A percentile compares a stretch with the other conserved stretches of the same genome.
Conservation (phyloP, 2,797 vertebrate species). For the Serranus cabrilla region DNA sequence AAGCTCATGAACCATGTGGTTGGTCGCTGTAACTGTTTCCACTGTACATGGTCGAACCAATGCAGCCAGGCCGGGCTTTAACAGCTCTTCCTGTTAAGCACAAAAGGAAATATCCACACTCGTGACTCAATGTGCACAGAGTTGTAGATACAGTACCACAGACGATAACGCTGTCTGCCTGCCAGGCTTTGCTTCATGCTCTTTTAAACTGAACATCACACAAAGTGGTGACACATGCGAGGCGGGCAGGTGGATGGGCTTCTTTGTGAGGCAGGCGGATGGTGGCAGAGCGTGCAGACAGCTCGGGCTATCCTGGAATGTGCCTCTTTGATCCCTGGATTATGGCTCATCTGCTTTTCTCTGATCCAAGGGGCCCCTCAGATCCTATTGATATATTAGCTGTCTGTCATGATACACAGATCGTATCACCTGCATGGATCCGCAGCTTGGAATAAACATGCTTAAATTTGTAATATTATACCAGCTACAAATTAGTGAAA, state of each 20-base stretch:
- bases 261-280: conserved; percentile 29
- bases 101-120: not conserved
- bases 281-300: conserved; percentile 42
- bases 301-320: conserved; percentile 67
- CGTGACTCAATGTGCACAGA: not conserved
- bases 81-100: not conserved
- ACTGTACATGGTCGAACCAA: too few relatives aligned
- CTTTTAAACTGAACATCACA: conserved; percentile 5
- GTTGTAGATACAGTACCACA: not conserved
- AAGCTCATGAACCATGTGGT: too few relatives aligned
- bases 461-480: conserved; percentile 50
- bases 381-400: conserved; percentile 62
- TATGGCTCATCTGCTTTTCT: conserved; percentile 65
- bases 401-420: conserved; percentile 70
- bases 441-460: conserved; percentile 42
- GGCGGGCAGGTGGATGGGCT: conserved; percentile 39
- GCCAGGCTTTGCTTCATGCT: not conserved
- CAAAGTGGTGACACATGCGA: conserved; percentile 20
- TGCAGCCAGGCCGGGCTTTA: too few relatives aligned
- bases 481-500: conserved; percentile 49
- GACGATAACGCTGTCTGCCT: not conserved
- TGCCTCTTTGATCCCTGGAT: conserved; percentile 80
- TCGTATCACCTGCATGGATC: conserved; percentile 54
- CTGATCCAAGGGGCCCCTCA: conserved; percentile 65
- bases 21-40: too few relatives aligned